Conservation (phyloP, 2,797 vertebrate species). For the Cryptoprocta ferox region DNA sequence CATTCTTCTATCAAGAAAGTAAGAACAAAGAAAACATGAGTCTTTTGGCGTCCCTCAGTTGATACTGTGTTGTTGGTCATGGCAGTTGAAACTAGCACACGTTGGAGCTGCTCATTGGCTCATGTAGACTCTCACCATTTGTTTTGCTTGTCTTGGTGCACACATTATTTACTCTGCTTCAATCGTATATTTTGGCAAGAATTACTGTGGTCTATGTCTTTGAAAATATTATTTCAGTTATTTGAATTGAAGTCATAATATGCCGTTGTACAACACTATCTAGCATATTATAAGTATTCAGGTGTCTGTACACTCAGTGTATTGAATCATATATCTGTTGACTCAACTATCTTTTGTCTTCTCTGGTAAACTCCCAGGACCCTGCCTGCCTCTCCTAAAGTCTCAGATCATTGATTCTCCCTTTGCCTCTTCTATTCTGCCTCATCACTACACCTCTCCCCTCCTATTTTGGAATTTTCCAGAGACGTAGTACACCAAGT, state of each 20-base stretch:
- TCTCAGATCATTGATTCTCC: background rate
- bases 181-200: slow-evolving; percentile 8
- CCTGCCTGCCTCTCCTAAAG: background rate
- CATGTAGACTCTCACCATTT: background rate
- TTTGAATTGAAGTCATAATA: background rate
- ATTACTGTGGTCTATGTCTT: background rate
- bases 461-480: background rate
- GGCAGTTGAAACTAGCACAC: background rate
- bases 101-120: background rate
- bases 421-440: background rate
- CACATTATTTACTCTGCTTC: background rate
- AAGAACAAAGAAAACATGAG: background rate
- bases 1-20: background rate
- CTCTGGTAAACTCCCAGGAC: background rate
- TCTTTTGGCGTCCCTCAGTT: background rate
- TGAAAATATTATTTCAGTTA: slow-evolving; percentile 1
- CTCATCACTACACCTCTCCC: background rate
- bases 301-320: background rate
- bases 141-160: background rate
- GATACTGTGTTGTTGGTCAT: background rate
- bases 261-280: background rate
- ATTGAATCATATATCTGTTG: background rate
- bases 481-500: background rate
- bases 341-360: background rate
- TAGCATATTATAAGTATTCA: background rate